phyloP scores from a whole-genome alignment of 2,113 vertebrate genomes.

The Mirounga angustirostris region DNA sequence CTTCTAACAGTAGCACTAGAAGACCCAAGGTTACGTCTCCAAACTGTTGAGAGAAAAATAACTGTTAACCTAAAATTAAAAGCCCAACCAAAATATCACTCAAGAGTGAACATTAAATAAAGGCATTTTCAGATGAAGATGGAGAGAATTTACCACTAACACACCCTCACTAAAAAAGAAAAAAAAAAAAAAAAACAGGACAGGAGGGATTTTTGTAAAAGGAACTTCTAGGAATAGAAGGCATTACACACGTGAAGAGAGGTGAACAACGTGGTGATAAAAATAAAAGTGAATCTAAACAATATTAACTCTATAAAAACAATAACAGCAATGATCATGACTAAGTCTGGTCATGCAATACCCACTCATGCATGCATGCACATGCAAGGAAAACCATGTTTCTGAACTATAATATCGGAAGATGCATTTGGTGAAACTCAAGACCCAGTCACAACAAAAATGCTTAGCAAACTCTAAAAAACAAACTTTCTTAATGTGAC shows the following conservation, averaged over 20 bases:
- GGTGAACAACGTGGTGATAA: not conserved
- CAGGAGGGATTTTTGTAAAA: not conserved
- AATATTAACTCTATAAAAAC: not conserved
- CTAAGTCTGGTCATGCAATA: not conserved
- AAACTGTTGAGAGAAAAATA: not conserved
- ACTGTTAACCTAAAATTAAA: not conserved
- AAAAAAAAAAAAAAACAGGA: not conserved
- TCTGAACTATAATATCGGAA: not conserved
- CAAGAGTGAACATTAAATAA: not conserved
- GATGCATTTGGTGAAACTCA: not conserved
- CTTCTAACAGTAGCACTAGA: not conserved
- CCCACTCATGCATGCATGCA: too few species aligned
- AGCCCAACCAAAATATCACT: not conserved
- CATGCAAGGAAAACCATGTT: not conserved
- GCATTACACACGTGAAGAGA: not conserved
- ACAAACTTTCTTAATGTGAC: not conserved
- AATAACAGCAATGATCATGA: not conserved
- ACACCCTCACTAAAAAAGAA: not conserved
- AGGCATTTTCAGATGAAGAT: constrained; percentile 3
- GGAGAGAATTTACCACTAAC: not conserved
- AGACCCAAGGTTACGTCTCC: not conserved
- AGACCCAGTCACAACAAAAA: not conserved
- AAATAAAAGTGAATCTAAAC: not conserved
- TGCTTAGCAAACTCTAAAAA: not conserved
- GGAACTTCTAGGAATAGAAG: not conserved